Base-by-base conservation (phyloP, 2,888 invertebrate genomes). In the Diarsia mendica region DNA sequence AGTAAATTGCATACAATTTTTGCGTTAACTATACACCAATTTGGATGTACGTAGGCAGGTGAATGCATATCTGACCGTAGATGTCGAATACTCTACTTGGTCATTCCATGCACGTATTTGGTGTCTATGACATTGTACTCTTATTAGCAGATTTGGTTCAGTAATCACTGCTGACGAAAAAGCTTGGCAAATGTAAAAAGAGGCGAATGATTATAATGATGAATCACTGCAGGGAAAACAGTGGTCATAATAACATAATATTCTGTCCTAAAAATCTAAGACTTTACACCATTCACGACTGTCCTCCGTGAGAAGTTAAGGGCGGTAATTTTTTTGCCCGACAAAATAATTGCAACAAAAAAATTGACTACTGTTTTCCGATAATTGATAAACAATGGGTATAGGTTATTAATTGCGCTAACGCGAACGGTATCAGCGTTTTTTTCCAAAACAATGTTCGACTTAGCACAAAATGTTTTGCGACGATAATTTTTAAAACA, bases 401-500 rank as follows among this genome's bases (percentile, higher is more conserved):
- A 23, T n/a, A 23, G 39, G 51, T 20, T 55, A 46, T 67, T 58
- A 68, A 63, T 53, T 48, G 51, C 28, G 11, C 51, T 51, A 3
- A 55, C 28, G 11, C 51, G 48, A 3, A 55, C 23, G 18, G 39
- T 23, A 46, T 48, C 18, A 51, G n/a, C 13, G n/a, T 69, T 73
- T 79, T 79, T 61, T 79, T 44, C 44, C 20, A 44, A 63, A 83
- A 46, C 66, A 55, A 73, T 64, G 67, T 66, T 44, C 11, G n/a
- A 33, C 33, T 28, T 49, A 0, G 18, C 44, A 83, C 78, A 53
- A 74, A 39, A 58, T 76, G 65, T 83, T 71, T 69, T 86, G 60
- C 28, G 72, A 48, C 48, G 60, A 61, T 77, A 68, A 68, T 80
- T 87, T 75, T 74, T 68, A 63, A 73, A 76, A 75, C 75, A 83